Evolutionary conservation across 2,797 vertebrate genomes (phyloP).

Genomic region (Perodicticus potto): DNA sequence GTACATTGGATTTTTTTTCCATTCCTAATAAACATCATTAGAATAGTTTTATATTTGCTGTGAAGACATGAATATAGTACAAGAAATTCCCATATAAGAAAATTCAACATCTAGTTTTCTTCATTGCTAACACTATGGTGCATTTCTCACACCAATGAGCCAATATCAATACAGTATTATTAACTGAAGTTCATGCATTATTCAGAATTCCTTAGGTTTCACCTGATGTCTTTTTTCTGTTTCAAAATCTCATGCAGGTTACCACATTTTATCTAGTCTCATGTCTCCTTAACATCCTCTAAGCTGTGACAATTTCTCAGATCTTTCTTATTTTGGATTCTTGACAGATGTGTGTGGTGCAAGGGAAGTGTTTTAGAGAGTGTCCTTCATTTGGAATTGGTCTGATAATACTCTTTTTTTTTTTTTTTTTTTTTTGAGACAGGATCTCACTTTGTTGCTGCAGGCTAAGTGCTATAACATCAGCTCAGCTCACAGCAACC

Average conservation of each 20-base stretch:
- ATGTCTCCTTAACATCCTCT: neutral
- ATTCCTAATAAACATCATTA: neutral
- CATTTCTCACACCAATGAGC: neutral
- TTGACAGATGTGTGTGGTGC: neutral
- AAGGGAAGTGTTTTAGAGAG: neutral
- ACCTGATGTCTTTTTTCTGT: neutral
- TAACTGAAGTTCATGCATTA: neutral
- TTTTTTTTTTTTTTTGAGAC: neutral
- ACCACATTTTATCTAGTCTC: neutral
- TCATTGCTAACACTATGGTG: neutral
- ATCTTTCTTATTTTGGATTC: neutral
- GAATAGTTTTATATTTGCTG: neutral
- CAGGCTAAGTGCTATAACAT: no score
- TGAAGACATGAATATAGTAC: neutral
- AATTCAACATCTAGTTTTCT: neutral
- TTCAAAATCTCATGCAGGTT: neutral
- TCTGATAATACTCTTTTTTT: neutral
- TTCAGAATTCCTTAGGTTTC: neutral
- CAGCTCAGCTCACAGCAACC: no score
- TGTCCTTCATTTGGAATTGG: neutral
- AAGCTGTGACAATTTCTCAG: neutral
- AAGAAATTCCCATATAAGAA: neutral
- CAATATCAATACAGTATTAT: neutral
- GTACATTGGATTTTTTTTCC: no score
- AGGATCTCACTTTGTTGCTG: no score